These are phyloP conservation scores for Nasonia oneida DNA, from an alignment of 2,888 invertebrate species.

Conservation along the genomic window DNA sequence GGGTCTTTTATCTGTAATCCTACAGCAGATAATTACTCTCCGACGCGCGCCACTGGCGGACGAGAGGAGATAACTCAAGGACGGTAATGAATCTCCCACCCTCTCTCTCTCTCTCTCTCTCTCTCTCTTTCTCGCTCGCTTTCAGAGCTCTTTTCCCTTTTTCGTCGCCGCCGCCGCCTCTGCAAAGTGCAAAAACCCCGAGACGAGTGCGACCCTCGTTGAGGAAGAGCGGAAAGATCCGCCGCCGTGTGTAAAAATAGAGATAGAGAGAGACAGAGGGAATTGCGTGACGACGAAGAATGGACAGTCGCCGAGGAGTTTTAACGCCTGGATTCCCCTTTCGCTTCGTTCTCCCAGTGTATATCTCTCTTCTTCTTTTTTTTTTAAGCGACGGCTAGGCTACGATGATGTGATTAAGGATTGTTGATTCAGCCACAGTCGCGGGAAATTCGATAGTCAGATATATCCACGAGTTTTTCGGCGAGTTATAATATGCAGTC, in stretches of 20 bases:
- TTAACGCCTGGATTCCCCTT: conserved; percentile 46
- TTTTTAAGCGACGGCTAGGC: background rate
- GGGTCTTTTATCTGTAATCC: conserved; percentile 74
- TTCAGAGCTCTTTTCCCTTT: conserved; percentile 25
- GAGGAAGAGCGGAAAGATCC: conserved; percentile 49
- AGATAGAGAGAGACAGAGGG: conserved; percentile 24
- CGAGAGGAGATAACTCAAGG: conserved; percentile 71
- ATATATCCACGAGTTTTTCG: background rate
- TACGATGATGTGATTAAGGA: conserved; percentile 52
- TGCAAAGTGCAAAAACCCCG: conserved; percentile 58
- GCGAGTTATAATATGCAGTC: background rate
- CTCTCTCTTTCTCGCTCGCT: background rate
- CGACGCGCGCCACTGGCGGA: conserved; percentile 67
- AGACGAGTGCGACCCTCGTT: conserved; percentile 27
- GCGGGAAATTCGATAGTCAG: conserved; percentile 4
- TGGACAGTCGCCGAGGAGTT: conserved; percentile 52
- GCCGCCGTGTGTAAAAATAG: conserved; percentile 47
- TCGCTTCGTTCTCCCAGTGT: background rate
- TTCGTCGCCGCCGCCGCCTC: conserved; percentile 22
- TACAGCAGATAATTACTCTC: conserved; percentile 76
- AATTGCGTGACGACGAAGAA: conserved; percentile 35
- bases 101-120: conserved; percentile 9
- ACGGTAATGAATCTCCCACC: conserved; percentile 73
- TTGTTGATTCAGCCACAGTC: conserved; percentile 45
- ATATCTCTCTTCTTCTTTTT: background rate